Base-by-base conservation (phyloP, 2,888 invertebrate species). In the Tineola bisselliella region DNA sequence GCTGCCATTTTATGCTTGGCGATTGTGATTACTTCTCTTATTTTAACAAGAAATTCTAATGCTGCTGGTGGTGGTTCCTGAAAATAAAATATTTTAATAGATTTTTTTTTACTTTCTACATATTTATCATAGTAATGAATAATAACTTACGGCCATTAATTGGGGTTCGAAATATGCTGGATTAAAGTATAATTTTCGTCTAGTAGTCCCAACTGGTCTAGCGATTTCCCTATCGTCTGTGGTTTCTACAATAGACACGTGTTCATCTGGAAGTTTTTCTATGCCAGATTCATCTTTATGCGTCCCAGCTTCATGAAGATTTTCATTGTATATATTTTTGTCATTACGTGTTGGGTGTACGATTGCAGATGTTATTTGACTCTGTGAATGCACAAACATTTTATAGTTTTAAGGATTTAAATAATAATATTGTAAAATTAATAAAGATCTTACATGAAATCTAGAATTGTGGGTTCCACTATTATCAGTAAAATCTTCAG, bases 101-200 rank as follows among this genome's bases (percentile, higher is more conserved):
- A 3, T 43, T 43, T 6, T 43, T 43, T 8, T 6, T 25, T 25
- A 25, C 25, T 25, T 25, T 25, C 25, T 25, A 25, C 25, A 43
- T 48, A n/a, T n/a, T n/a, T n/a, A n/a, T n/a, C n/a, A n/a, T 48
- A 48, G 15, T 48, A 19, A 54, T 4, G 2, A 48, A 48, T 1
- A 48, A 48, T 13, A 8, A 48, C 15, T 88, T 86, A 95, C 95
- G 84, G 92, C 87, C 74, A 97, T 88, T 57, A 95, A 76, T 66
- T 96, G 94, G 25, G 94, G 93, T 74, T 97, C 96, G 71, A 97
- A 96, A 74, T 96, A 97, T 8, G 96, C 95, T 0, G 95, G 95
- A 76, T 95, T 96, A 71, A 96, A 96, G 73, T 95, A 96, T 1
- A 96, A 84, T 71, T 95, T 95, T 65, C 93, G 89, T 61, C 95